Evolutionary conservation across 2,888 invertebrate species (phyloP).

Genomic region (Archips crataeganus): DNA sequence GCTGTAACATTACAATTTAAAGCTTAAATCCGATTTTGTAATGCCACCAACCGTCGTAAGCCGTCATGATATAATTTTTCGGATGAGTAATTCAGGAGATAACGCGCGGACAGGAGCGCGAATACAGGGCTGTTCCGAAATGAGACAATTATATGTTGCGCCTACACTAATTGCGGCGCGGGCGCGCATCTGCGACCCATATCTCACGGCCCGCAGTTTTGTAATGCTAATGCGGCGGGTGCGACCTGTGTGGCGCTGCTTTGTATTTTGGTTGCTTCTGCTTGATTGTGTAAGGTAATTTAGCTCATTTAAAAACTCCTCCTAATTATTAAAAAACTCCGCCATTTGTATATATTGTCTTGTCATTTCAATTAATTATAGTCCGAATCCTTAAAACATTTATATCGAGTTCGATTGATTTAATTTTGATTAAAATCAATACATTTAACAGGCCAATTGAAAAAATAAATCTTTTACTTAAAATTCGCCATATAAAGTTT

Average conservation of each 20-base stretch:
- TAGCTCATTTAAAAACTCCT: constrained; percentile 19
- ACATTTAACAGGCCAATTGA: too few species aligned
- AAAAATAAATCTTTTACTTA: not conserved
- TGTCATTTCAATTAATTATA: not conserved
- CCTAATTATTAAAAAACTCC: constrained; percentile 3
- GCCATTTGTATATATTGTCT: not conserved
- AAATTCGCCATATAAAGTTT: too few species aligned
- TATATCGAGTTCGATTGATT: too few species aligned
- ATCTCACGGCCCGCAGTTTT: constrained; percentile 80
- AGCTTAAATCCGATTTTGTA: not conserved
- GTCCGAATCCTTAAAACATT: too few species aligned
- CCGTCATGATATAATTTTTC: constrained; percentile 25
- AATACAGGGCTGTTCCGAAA: constrained; percentile 57
- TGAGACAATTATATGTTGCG: constrained; percentile 80
- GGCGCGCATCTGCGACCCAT: constrained; percentile 79
- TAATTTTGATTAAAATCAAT: too few species aligned
- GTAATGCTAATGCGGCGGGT: constrained; percentile 69
- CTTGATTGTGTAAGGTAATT: constrained; percentile 36
- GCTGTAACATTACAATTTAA: not conserved
- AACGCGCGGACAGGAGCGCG: constrained; percentile 38
- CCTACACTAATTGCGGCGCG: constrained; percentile 71
- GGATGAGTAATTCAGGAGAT: constrained; percentile 25
- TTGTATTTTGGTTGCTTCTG: constrained; percentile 59
- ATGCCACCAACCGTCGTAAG: constrained; percentile 22
- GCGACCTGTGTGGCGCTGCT: constrained; percentile 60